Conservation (phyloP, 1,140 invertebrate species). For the Cydia pomonella region DNA sequence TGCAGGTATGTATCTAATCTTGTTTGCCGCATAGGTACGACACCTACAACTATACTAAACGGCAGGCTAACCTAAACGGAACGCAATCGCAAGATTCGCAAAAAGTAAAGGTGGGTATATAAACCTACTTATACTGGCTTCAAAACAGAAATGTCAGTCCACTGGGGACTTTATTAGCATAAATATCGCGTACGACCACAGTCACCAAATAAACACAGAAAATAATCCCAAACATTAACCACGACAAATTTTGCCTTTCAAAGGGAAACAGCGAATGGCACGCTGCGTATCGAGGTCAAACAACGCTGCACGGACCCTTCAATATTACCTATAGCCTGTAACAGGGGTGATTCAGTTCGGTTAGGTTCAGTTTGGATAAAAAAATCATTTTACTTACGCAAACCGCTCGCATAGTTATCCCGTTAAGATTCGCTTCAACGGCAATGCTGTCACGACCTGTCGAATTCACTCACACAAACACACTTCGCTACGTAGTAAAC, state of each 20-base stretch:
- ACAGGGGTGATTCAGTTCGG: conserved; percentile 53
- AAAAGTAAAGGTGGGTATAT: too few species aligned
- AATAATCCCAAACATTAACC: conserved; percentile 41
- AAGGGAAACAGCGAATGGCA: conserved; percentile 50
- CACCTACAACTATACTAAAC: too few species aligned
- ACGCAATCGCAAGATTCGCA: too few species aligned
- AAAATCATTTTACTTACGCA: conserved; percentile 65
- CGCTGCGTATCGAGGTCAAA: conserved; percentile 61
- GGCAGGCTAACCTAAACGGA: too few species aligned
- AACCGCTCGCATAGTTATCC: conserved; percentile 64
- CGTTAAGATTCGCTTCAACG: conserved; percentile 77
- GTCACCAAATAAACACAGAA: not conserved
- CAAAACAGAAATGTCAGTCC: too few species aligned
- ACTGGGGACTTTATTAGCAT: too few species aligned
- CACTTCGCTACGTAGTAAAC: conserved; percentile 61
- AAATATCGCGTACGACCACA: not conserved
- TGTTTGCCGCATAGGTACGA: too few species aligned
- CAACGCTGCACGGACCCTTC: conserved; percentile 35
- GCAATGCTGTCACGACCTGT: conserved; percentile 68
- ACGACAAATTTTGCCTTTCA: conserved; percentile 51
- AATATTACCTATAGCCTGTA: conserved; percentile 41
- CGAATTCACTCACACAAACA: conserved; percentile 66
- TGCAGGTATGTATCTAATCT: too few species aligned
- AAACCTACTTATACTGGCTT: too few species aligned
- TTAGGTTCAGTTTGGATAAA: conserved; percentile 59